Conservation (phyloP, 2,888 invertebrate genomes). For the Cepaea hortensis region DNA sequence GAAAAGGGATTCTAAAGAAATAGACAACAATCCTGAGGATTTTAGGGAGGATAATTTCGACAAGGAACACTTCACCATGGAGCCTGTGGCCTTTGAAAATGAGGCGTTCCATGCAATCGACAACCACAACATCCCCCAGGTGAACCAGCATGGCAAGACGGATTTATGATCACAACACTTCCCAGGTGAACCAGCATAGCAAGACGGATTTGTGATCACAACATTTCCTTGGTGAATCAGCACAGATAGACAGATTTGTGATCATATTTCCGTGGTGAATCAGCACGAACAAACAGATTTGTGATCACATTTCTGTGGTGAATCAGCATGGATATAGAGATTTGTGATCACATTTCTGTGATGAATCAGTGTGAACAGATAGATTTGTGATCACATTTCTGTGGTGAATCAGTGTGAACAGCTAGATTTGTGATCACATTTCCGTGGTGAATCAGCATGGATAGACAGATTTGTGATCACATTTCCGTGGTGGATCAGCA, state of each 20-base stretch:
- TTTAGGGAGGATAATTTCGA: slow-evolving; percentile 50
- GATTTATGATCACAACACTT: neutral
- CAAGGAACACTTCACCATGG: slow-evolving; percentile 52
- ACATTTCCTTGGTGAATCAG: neutral
- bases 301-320: neutral
- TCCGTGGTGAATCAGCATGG: neutral
- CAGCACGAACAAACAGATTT: slow-evolving; percentile 22
- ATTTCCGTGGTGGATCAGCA: slow-evolving; percentile 24
- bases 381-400: neutral
- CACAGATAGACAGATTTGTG: too few species aligned
- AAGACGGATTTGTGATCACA: neutral
- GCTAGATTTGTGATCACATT: neutral
- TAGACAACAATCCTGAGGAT: slow-evolving; percentile 51
- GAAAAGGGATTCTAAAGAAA: slow-evolving; percentile 46
- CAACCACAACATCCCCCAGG: slow-evolving; percentile 40
- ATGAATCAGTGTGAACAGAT: slow-evolving; percentile 37
- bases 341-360: slow-evolving; percentile 22
- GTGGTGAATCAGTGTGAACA: too few species aligned
- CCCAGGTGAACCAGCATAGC: too few species aligned
- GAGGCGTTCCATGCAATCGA: slow-evolving; percentile 45
- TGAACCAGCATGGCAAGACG: slow-evolving; percentile 36
- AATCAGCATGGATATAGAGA: too few species aligned
- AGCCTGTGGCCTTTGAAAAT: slow-evolving; percentile 53
- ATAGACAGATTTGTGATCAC: too few species aligned
- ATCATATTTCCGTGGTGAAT: slow-evolving; percentile 14